Evolutionary conservation across 2,113 vertebrate genomes (phyloP), one percentile per base, ranked within the genome.

Genomic region (Lucifuga dentata): DNA sequence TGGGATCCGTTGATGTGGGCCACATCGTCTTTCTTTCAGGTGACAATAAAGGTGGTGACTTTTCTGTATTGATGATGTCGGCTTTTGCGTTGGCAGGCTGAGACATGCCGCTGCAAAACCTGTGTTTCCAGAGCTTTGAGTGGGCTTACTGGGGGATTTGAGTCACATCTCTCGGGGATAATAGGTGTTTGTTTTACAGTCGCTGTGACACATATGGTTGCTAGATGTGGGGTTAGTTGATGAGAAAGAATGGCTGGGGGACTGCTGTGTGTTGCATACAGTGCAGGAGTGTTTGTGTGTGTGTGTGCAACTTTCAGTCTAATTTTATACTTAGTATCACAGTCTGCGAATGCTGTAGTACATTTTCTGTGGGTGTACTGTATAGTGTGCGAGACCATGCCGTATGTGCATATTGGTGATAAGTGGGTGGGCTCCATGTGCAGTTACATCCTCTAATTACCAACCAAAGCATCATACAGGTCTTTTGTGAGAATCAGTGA

Each of bases 141-240:
- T 60, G 70, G 70, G 64, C 45, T 91, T 77, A 80, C 71, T 58
- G 46, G 51, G 46, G 66, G 63, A 80, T 61, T 80, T 67, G 68
- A 78, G 55, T 76, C 80, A 58, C 59, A 70, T 85, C 84, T 86
- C 77, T 24, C 1, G 13, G 44, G 61, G 51, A 84, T 84, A 79
- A 88, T 72, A 53, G 26, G 3, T 81, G 84, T 86, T 89, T 90
- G 81, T 83, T 80, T 83, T 74, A 79, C 80, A 73, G 72, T 55
- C 46, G 72, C 56, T 13, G 45, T 89, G 86, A 91, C 74, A 73
- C 68, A 77, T 3, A 50, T 1, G 29, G 78, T 71, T 58, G 74
- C 81, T 73, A 50, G 66, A 80, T 78, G 73, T 72, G 68, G 71
- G 70, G 35, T 45, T 11, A 55, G 49, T 29, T 72, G 63, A 65